A percentile compares a stretch with the other conserved stretches of the same genome.
Conservation (phyloP, 1,140 invertebrate species). For the Yoshiicerus persimilis region DNA sequence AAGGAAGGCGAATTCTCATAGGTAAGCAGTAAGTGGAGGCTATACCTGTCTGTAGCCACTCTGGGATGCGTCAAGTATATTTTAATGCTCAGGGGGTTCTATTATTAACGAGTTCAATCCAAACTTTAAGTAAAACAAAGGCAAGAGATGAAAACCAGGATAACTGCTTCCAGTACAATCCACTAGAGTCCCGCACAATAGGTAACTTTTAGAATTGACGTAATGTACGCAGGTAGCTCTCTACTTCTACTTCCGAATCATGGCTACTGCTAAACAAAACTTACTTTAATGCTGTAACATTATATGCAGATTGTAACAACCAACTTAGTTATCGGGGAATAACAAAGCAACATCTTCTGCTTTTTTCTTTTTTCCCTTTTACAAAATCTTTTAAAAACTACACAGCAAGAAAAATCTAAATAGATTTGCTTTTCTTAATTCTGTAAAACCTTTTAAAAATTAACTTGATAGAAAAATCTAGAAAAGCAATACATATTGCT, state of each 20-base stretch:
- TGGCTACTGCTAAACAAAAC: background rate
- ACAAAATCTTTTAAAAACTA: too few relatives aligned
- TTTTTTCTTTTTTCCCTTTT: too few relatives aligned
- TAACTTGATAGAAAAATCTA: too few relatives aligned
- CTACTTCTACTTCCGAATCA: too few relatives aligned
- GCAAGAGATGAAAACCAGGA: background rate
- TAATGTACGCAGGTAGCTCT: background rate
- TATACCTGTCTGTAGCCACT: background rate
- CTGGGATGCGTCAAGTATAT: background rate
- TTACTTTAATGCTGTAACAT: background rate
- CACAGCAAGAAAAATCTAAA: too few relatives aligned
- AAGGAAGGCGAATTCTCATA: background rate
- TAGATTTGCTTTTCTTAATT: too few relatives aligned
- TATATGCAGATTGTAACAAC: background rate
- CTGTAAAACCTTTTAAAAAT: too few relatives aligned
- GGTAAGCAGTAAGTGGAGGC: background rate
- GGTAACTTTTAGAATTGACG: background rate
- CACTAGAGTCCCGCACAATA: background rate
- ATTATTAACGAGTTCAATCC: constrained; percentile 15
- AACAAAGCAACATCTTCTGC: too few relatives aligned
- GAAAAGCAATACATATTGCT: too few relatives aligned
- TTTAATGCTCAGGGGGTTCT: background rate
- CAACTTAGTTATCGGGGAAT: background rate
- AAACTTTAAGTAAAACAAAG: background rate
- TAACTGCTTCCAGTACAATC: background rate